Percentiles rank a stretch among this genome's conserved stretches.
Evolutionary conservation across 2,888 invertebrate genomes (phyloP).

Genomic region (Pterostichus niger): DNA sequence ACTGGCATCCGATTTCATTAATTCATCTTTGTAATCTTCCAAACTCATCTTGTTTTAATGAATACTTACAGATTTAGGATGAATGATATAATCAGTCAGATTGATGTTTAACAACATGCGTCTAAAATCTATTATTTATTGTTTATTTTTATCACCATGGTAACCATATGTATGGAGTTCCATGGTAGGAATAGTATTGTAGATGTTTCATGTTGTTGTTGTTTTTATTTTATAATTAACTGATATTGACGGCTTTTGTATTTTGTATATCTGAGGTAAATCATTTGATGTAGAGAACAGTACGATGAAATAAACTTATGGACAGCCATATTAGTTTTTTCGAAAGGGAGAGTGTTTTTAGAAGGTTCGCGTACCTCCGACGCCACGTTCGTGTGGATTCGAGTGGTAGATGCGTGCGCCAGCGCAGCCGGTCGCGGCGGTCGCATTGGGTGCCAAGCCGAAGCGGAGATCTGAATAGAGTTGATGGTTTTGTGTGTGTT

Average conservation of each 20-base stretch:
- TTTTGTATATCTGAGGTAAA: background rate
- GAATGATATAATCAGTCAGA: conserved; percentile 32
- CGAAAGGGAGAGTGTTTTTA: conserved; percentile 32
- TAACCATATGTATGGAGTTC: background rate
- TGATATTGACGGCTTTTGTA: background rate
- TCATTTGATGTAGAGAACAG: background rate
- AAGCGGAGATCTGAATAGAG: conserved; percentile 64
- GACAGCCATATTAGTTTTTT: conserved; percentile 25
- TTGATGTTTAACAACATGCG: background rate
- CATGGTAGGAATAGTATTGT: background rate
- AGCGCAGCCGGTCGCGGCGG: conserved; percentile 54
- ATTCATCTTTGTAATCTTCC: conserved; percentile 72
- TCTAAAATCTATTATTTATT: background rate
- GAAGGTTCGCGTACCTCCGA: conserved; percentile 23
- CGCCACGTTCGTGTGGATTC: background rate
- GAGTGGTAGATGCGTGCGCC: conserved; percentile 42
- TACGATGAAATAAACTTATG: background rate
- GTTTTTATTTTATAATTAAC: background rate
- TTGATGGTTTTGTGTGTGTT: conserved; percentile 64
- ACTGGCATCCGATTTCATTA: conserved; percentile 81
- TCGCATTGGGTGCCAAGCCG: conserved; percentile 62
- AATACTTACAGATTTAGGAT: conserved; percentile 57
- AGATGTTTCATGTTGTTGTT: background rate
- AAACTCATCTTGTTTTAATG: conserved; percentile 47
- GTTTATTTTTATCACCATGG: conserved; percentile 26